phyloP scores from a whole-genome alignment of 2,888 invertebrate genomes.

The Heliconius erato region DNA sequence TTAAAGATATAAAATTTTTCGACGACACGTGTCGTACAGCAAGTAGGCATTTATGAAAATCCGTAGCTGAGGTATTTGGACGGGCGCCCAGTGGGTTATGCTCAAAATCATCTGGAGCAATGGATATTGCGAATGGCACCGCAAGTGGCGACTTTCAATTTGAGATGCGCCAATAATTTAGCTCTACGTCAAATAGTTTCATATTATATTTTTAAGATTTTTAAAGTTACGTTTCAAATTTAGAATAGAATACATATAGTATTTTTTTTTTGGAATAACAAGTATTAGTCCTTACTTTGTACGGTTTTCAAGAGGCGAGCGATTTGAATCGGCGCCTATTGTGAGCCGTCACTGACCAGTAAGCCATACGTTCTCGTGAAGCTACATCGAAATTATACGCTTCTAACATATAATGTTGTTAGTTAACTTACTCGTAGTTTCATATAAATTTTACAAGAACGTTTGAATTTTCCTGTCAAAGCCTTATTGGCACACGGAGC shows the following conservation, averaged over 20 bases:
- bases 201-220: neutral
- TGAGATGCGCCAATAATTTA: constrained; percentile 25
- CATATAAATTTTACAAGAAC: constrained; percentile 42
- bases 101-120: constrained; percentile 37
- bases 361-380: neutral
- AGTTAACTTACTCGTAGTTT: neutral
- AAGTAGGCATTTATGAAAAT: constrained; percentile 39
- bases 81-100: constrained; percentile 49
- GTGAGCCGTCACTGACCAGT: neutral
- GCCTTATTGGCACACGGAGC: constrained; percentile 42
- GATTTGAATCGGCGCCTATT: neutral
- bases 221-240: neutral
- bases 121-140: constrained; percentile 40
- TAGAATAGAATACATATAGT: no score
- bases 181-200: constrained; percentile 11
- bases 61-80: constrained; percentile 48
- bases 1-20: constrained; percentile 6
- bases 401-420: neutral
- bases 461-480: constrained; percentile 42
- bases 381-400: neutral
- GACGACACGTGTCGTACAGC: constrained; percentile 41
- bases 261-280: no score
- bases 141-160: constrained; percentile 25
- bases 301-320: no score
- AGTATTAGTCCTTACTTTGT: no score